phyloP scores from a whole-genome alignment of 2,888 invertebrate genomes.

The Perithous albicinctus region DNA sequence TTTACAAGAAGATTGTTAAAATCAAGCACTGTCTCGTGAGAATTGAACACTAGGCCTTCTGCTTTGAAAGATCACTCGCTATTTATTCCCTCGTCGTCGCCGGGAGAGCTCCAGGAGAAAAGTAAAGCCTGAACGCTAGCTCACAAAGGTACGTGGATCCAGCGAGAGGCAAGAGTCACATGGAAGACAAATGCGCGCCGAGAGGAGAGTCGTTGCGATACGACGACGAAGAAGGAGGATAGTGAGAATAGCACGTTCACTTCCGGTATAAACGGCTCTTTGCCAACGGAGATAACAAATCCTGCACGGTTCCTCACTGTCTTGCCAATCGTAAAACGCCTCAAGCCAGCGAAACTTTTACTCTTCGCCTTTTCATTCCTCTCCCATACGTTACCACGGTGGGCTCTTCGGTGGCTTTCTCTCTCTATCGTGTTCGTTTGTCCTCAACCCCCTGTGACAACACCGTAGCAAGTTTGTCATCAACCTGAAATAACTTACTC shows the following conservation, averaged over 20 bases:
- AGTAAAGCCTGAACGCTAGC: conserved; percentile 34
- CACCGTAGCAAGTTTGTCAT: background rate
- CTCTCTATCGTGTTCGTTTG: conserved; percentile 1
- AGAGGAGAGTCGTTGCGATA: conserved; percentile 54
- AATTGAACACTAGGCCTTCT: conserved; percentile 15
- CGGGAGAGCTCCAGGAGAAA: conserved; percentile 13
- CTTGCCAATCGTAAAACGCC: conserved; percentile 57
- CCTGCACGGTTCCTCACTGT: conserved; percentile 75
- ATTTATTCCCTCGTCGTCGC: conserved; percentile 49
- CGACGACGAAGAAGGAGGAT: conserved; percentile 18
- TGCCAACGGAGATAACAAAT: conserved; percentile 75
- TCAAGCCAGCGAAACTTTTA: conserved; percentile 33
- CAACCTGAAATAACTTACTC: background rate
- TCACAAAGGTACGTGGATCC: conserved; percentile 12
- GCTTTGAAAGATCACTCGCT: conserved; percentile 7
- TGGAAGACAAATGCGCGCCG: conserved; percentile 51
- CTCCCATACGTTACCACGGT: background rate
- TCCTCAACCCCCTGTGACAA: conserved; percentile 9
- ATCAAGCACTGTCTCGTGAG: conserved; percentile 18
- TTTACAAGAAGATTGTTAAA: conserved; percentile 13
- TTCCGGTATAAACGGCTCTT: conserved; percentile 54
- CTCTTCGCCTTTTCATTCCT: conserved; percentile 8
- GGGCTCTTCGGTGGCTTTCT: background rate
- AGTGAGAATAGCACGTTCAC: conserved; percentile 39
- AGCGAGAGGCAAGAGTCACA: conserved; percentile 29